Evolutionary conservation across 2,113 vertebrate genomes (phyloP).

Genomic region (Isurus oxyrinchus): DNA sequence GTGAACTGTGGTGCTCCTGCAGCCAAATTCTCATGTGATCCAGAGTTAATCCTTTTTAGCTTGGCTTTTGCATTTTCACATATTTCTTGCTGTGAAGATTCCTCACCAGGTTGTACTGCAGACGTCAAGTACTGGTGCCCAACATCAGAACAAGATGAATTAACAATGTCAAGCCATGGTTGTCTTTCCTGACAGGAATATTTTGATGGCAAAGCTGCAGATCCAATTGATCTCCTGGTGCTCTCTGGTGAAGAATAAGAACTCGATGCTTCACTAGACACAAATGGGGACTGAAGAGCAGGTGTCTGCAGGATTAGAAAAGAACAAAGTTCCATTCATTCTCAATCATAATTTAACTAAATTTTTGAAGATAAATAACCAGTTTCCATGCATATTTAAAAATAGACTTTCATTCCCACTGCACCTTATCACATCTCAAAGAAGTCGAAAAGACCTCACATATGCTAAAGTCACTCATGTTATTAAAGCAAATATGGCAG

Average conservation of each 20-base stretch:
- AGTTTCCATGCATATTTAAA: neutral
- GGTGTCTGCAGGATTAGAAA: neutral
- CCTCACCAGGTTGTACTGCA: neutral
- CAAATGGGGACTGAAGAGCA: slow-evolving; percentile 52
- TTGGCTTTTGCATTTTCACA: neutral
- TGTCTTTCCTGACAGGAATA: slow-evolving; percentile 54
- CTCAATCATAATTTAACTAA: neutral
- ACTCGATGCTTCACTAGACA: slow-evolving; percentile 61
- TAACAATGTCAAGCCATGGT: slow-evolving; percentile 65
- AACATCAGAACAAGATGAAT: neutral
- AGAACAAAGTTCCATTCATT: neutral
- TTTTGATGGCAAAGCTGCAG: slow-evolving; percentile 63
- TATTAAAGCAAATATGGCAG: neutral
- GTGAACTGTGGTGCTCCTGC: neutral
- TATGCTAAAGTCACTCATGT: neutral
- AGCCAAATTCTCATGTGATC: neutral
- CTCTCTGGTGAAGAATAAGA: slow-evolving; percentile 70
- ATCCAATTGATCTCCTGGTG: slow-evolving; percentile 61
- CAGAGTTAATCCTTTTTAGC: neutral
- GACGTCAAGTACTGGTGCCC: neutral
- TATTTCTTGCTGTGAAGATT: neutral
- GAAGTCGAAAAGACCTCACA: neutral
- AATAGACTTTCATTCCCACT: neutral
- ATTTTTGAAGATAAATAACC: neutral
- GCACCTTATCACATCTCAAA: neutral